Base-by-base conservation (phyloP, 2,888 invertebrate genomes). In the Drosophila colorata region DNA sequence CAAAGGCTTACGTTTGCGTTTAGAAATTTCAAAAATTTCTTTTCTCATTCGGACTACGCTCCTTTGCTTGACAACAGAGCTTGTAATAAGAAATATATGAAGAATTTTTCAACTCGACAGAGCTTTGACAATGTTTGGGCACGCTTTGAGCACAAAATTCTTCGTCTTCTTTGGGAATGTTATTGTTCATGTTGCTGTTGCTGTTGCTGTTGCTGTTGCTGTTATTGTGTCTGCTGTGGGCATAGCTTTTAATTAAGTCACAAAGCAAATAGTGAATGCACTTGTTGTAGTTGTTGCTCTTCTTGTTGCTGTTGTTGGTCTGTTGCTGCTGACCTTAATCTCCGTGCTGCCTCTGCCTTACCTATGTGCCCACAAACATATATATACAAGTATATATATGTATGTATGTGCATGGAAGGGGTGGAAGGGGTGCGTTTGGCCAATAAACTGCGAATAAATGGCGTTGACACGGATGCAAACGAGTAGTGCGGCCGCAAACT, bases 291-390 rank as follows among this genome's bases (percentile, higher is more conserved):
- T 31, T 55, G 37, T 13, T 46, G 40, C 9, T 28, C 9, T 28
- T 9, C 9, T 33, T 52, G 25, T 16, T 37, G 35, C 14, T 55
- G 31, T 18, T 48, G 28, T 11, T 56, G 66, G 9, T 41, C 9
- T 53, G 28, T 13, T 56, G 31, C 37, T 28, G 72, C 60, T 76
- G 77, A 68, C 75, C 73, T 73, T 77, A 77, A 76, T 77, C 53
- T 61, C 28, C 18, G 8, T 20, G 35, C 37, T 38, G 58, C 25
- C n/a, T 23, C 20, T 59, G 47, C 41, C 37, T 55, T 55, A 43
- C 65, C 51, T 55, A 7, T 48, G 31, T 33, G 18, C 25, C 9
- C 55, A 13, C 43, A 53, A 14, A 25, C 31, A 46, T 4, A 20
- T 16, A 25, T n/a, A 58, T 33, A n/a, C 1, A 33, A 13, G 18